Percentiles rank a stretch among this genome's conserved stretches.
Conservation (phyloP, 2,888 invertebrate species). For the Ennomos erosarius region DNA sequence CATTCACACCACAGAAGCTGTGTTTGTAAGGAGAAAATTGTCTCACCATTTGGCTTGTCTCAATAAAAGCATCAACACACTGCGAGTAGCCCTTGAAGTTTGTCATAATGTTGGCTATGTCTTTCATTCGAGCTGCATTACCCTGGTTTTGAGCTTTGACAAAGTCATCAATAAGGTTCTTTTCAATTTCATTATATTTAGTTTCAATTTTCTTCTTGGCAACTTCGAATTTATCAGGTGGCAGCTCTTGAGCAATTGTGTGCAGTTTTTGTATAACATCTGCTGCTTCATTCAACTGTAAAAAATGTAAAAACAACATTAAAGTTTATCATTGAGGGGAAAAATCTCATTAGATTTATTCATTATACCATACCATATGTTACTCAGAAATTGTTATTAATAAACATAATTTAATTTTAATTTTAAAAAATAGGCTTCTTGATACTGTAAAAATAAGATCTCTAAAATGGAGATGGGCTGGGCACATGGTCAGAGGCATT, state of each 20-base stretch:
- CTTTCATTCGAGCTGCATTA: conserved; percentile 95
- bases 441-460: too few species aligned
- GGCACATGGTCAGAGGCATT: too few species aligned
- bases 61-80: conserved; percentile 98
- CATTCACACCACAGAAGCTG: too few species aligned
- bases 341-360: too few species aligned
- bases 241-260: conserved; percentile 97
- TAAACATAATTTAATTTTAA: too few species aligned
- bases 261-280: conserved; percentile 98
- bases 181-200: conserved; percentile 96
- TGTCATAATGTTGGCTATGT: conserved; percentile 95
- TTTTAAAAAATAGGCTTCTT: too few species aligned
- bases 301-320: conserved; percentile 41
- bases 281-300: conserved; percentile 95
- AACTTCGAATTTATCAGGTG: conserved; percentile 93
- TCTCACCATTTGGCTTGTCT: conserved; percentile 95
- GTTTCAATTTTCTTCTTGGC: conserved; percentile 94
- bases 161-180: conserved; percentile 97
- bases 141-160: conserved; percentile 94
- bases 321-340: not conserved
- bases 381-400: too few species aligned
- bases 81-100: conserved; percentile 99
- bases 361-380: too few species aligned
- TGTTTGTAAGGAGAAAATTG: not conserved
- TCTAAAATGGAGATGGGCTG: too few species aligned